Conservation (phyloP, 2,113 vertebrate species). For the Ictalurus furcatus region DNA sequence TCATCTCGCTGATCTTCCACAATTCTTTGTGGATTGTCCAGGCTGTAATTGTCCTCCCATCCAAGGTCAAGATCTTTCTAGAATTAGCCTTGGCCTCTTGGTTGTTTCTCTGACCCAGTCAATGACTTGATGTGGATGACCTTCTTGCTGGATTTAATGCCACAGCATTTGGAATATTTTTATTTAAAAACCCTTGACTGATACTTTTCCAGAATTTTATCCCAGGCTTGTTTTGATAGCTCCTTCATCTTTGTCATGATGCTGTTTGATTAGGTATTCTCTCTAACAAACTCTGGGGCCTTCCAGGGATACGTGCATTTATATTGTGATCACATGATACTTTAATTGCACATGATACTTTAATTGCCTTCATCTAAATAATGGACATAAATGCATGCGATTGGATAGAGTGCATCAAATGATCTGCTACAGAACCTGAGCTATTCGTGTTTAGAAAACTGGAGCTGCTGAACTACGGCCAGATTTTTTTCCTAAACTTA, state of each 20-base stretch:
- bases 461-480: not conserved
- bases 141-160: not conserved
- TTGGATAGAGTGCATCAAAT: not conserved
- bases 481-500: too few species aligned
- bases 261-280: not conserved
- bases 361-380: not conserved
- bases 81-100: not conserved
- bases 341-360: not conserved
- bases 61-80: not conserved
- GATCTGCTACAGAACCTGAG: not conserved
- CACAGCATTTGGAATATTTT: too few species aligned
- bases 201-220: not conserved
- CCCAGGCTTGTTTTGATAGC: not conserved
- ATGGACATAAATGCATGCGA: not conserved
- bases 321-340: not conserved
- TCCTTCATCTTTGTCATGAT: not conserved
- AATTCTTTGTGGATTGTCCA: not conserved
- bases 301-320: not conserved
- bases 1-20: not conserved
- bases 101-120: not conserved
- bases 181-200: too few species aligned
- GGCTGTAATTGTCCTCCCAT: not conserved
- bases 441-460: not conserved
- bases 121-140: not conserved
- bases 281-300: not conserved